Evolutionary conservation across 2,888 invertebrate species (phyloP).

Genomic region (Silvanus unidentatus): DNA sequence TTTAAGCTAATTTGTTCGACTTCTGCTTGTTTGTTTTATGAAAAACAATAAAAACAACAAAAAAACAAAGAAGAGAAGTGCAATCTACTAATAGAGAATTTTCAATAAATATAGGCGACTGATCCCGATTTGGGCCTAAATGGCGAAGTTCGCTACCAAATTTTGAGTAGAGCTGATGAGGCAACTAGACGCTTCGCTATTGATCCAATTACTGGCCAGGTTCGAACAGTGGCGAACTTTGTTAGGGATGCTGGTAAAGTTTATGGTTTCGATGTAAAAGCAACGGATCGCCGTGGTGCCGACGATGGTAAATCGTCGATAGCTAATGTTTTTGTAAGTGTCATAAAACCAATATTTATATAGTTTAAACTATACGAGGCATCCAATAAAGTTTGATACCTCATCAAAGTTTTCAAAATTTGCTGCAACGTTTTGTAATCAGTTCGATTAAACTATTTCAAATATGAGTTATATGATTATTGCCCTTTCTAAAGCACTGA

Average conservation of each 20-base stretch:
- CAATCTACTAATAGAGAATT: no score
- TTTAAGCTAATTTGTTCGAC: neutral
- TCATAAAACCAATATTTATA: neutral
- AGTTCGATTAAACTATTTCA: no score
- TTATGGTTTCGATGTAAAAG: slow-evolving; percentile 83
- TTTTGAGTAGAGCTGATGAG: slow-evolving; percentile 59
- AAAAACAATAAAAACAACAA: no score
- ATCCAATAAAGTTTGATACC: neutral
- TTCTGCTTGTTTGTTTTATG: neutral
- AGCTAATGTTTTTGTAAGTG: slow-evolving; percentile 77
- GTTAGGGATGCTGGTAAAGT: slow-evolving; percentile 66
- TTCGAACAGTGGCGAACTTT: slow-evolving; percentile 66
- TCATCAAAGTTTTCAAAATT: neutral
- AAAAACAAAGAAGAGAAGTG: no score
- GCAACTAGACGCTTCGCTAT: slow-evolving; percentile 71
- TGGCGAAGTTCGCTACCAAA: slow-evolving; percentile 73
- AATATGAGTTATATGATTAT: no score
- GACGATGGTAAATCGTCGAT: slow-evolving; percentile 79
- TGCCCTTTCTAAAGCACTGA: no score
- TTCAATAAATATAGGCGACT: slow-evolving; percentile 51
- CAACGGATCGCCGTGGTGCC: slow-evolving; percentile 73
- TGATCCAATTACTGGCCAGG: slow-evolving; percentile 69
- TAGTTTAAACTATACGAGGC: neutral
- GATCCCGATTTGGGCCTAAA: slow-evolving; percentile 73
- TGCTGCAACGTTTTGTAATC: no score